phyloP scores from a whole-genome alignment of 1,140 invertebrate species.

The Aphelenchoides fujianensis region DNA sequence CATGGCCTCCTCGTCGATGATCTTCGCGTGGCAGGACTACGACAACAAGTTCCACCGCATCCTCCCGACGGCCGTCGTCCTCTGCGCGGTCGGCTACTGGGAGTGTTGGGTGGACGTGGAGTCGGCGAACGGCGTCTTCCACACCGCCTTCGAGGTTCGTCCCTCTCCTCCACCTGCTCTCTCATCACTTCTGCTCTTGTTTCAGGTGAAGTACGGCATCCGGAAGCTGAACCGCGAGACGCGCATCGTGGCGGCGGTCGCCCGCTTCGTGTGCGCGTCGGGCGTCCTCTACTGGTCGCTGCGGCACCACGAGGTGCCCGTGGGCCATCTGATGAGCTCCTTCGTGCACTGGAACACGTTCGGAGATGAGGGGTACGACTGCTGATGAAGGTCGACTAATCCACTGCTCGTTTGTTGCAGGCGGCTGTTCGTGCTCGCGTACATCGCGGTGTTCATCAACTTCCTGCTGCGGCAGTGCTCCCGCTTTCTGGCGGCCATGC shows the following conservation, averaged over 20 bases:
- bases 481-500: constrained; percentile 51
- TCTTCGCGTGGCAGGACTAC: constrained; percentile 33
- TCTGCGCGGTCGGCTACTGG: constrained; percentile 55
- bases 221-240: constrained; percentile 46
- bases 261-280: constrained; percentile 34
- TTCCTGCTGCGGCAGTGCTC: constrained; percentile 36
- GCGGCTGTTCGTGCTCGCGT: constrained; percentile 41
- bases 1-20: constrained; percentile 1
- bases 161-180: too few species aligned
- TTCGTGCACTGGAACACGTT: constrained; percentile 29
- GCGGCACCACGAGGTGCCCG: constrained; percentile 28
- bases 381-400: not conserved
- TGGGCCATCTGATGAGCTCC: constrained; percentile 24
- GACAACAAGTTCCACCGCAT: constrained; percentile 16
- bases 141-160: constrained; percentile 43
- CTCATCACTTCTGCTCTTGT: too few species aligned
- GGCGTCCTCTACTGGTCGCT: constrained; percentile 27
- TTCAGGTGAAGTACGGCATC: constrained; percentile 58
- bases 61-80: constrained; percentile 36
- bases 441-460: constrained; percentile 30
- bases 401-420: constrained; percentile 26
- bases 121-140: constrained; percentile 37
- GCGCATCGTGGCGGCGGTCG: constrained; percentile 27
- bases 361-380: constrained; percentile 23
- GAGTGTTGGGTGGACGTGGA: constrained; percentile 50